These are phyloP conservation scores for Columba guinea DNA, from an alignment of 2,797 vertebrate species.

Conservation along the genomic window DNA sequence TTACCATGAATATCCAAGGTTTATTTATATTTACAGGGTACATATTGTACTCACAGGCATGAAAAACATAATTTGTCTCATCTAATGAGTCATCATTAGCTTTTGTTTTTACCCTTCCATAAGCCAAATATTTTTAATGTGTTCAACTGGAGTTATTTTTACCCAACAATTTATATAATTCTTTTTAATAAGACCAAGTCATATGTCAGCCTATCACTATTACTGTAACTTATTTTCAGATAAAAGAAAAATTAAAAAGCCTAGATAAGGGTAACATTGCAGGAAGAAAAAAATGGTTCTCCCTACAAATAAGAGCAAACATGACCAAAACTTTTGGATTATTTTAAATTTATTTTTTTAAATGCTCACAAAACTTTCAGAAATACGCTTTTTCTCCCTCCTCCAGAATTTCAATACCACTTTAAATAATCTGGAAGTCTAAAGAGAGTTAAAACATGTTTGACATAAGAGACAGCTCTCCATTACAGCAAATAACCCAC, in stretches of 20 bases:
- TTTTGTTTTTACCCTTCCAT: slow-evolving; percentile 28
- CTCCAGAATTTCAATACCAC: not conserved
- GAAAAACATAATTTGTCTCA: slow-evolving; percentile 22
- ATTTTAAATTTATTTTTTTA: not conserved
- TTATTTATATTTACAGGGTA: slow-evolving; percentile 26
- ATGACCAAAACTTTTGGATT: not conserved
- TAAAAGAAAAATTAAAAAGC: not conserved
- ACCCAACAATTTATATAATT: not conserved
- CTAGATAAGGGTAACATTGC: not conserved
- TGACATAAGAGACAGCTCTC: not conserved
- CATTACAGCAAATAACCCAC: not conserved
- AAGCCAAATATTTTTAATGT: not conserved
- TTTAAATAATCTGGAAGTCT: not conserved
- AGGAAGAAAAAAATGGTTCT: not conserved
- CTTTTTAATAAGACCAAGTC: not conserved
- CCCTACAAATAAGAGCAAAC: not conserved
- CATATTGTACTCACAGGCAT: not conserved
- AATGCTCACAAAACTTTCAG: not conserved
- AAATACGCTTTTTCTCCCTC: not conserved
- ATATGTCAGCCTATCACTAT: not conserved
- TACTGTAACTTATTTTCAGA: not conserved
- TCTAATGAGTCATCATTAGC: slow-evolving; percentile 13
- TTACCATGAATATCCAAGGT: not conserved
- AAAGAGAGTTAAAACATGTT: not conserved
- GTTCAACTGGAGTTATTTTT: slow-evolving; percentile 35